phyloP scores from a whole-genome alignment of 2,888 invertebrate species.

The Scaptomyza polygonia region DNA sequence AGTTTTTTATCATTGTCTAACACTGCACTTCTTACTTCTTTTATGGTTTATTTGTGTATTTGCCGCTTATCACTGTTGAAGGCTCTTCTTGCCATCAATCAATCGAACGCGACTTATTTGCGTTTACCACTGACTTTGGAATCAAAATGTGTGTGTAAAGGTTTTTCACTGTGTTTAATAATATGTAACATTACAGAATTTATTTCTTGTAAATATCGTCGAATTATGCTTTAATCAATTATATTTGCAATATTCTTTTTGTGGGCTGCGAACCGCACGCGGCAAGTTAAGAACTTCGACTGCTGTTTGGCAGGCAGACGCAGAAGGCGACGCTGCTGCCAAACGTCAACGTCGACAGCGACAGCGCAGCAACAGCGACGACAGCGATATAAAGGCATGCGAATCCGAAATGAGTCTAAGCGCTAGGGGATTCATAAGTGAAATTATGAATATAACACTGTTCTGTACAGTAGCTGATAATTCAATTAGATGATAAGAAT shows the following conservation, averaged over 20 bases:
- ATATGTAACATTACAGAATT: constrained; percentile 12
- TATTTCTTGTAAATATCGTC: constrained; percentile 22
- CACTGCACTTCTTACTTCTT: constrained; percentile 67
- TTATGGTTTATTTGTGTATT: constrained; percentile 26
- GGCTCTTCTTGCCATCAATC: constrained; percentile 62
- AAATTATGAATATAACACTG: neutral
- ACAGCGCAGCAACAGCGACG: constrained; percentile 4
- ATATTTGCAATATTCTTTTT: constrained; percentile 26
- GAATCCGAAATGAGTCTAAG: neutral
- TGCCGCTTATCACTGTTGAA: constrained; percentile 46
- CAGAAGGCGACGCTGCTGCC: constrained; percentile 2
- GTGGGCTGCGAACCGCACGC: constrained; percentile 60
- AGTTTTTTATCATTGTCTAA: constrained; percentile 13
- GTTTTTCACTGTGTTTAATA: constrained; percentile 1
- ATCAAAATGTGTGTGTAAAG: constrained; percentile 2
- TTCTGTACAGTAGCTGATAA: neutral
- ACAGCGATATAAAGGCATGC: constrained; percentile 2
- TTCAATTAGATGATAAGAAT: neutral
- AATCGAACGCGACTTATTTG: constrained; percentile 65
- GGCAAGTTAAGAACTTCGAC: constrained; percentile 73
- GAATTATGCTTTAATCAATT: constrained; percentile 8
- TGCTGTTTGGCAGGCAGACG: constrained; percentile 29
- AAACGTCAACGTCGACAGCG: neutral
- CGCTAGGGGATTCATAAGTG: too few species aligned
- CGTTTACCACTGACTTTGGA: constrained; percentile 32